Conservation (phyloP, 2,888 invertebrate species). For the Lypha dubia region DNA sequence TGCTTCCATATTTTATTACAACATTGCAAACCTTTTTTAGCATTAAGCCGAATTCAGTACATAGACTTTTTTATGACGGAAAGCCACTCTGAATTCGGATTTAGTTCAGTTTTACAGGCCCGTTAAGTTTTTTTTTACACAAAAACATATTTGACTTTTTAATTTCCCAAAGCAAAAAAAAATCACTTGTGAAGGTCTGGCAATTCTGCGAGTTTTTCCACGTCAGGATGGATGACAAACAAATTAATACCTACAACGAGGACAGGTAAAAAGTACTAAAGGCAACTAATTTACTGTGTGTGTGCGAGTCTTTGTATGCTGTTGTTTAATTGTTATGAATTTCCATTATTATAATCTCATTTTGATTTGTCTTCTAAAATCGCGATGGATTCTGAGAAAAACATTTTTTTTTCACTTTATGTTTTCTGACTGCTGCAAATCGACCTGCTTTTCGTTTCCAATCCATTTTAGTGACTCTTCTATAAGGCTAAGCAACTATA, state of each 20-base stretch:
- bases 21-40: constrained; percentile 50
- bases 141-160: constrained; percentile 77
- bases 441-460: constrained; percentile 28
- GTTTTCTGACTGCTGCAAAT: background rate
- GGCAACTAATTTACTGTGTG: too few relatives aligned
- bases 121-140: constrained; percentile 66
- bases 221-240: constrained; percentile 22
- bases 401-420: background rate
- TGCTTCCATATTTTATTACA: constrained; percentile 31
- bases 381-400: constrained; percentile 74
- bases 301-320: constrained; percentile 18
- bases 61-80: constrained; percentile 77
- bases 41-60: constrained; percentile 63
- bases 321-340: constrained; percentile 76
- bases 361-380: constrained; percentile 69
- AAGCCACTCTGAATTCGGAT: constrained; percentile 77
- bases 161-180: constrained; percentile 73
- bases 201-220: constrained; percentile 70
- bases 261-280: constrained; percentile 39
- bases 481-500: too few relatives aligned
- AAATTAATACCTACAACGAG: constrained; percentile 7
- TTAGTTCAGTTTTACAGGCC: constrained; percentile 78
- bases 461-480: too few relatives aligned
- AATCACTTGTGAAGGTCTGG: constrained; percentile 51
- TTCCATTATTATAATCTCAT: constrained; percentile 80